These are phyloP conservation scores for Aphelenchoides bicaudatus DNA, from an alignment of 2,888 invertebrate genomes.

Conservation along the genomic window DNA sequence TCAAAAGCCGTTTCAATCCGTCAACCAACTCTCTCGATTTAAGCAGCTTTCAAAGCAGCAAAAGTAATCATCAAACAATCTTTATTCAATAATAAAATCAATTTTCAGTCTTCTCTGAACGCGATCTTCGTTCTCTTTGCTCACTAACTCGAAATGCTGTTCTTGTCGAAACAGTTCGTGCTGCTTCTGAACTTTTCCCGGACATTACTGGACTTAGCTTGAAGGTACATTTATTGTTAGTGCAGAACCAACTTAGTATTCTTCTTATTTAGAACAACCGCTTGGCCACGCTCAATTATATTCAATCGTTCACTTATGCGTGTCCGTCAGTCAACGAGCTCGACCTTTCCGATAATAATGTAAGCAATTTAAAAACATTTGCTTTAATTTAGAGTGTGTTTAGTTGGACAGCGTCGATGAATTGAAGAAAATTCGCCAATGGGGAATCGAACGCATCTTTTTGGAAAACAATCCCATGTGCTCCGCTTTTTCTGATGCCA, in stretches of 20 bases:
- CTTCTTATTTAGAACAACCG: constrained; percentile 43
- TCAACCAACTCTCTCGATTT: constrained; percentile 46
- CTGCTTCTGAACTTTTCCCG: constrained; percentile 45
- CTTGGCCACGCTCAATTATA: constrained; percentile 44
- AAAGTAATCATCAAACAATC: constrained; percentile 25
- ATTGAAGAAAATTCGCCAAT: constrained; percentile 42
- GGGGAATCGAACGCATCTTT: constrained; percentile 46
- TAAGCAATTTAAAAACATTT: constrained; percentile 20
- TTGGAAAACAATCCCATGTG: constrained; percentile 54
- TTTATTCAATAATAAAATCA: not conserved
- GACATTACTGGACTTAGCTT: constrained; percentile 44
- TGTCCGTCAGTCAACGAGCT: constrained; percentile 47
- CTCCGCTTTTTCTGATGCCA: constrained; percentile 34
- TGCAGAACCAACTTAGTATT: not conserved
- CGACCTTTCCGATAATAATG: constrained; percentile 54
- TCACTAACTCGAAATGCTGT: constrained; percentile 49
- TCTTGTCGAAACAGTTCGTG: constrained; percentile 47
- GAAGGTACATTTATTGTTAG: constrained; percentile 33
- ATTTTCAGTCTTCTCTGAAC: constrained; percentile 20
- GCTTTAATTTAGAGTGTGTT: constrained; percentile 10
- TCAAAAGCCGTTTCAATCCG: constrained; percentile 43
- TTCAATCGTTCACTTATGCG: constrained; percentile 40
- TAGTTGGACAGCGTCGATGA: constrained; percentile 46
- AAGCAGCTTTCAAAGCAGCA: constrained; percentile 43
- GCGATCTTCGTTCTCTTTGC: constrained; percentile 22